Evolutionary conservation across 1,140 invertebrate genomes (phyloP).

Genomic region (Trichonephila inaurata): DNA sequence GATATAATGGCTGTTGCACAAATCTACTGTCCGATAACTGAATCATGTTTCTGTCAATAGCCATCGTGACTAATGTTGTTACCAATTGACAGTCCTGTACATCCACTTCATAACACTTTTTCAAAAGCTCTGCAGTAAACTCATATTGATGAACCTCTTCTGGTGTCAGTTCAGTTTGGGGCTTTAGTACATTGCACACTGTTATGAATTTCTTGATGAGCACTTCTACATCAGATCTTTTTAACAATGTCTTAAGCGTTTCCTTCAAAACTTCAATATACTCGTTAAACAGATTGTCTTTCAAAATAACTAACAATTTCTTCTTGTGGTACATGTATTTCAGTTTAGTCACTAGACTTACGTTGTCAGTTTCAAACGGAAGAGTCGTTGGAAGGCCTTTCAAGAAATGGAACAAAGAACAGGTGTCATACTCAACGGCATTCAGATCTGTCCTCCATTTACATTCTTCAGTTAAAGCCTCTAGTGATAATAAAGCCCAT

Average conservation of each 20-base stretch:
- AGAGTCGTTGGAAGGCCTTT: conserved; percentile 16
- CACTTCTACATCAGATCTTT: neutral
- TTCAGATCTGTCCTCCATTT: conserved; percentile 49
- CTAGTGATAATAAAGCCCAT: conserved; percentile 47
- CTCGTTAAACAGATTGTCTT: conserved; percentile 33
- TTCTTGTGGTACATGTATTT: conserved; percentile 49
- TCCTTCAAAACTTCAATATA: neutral
- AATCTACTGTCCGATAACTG: neutral
- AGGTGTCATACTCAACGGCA: conserved; percentile 34
- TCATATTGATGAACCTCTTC: conserved; percentile 47
- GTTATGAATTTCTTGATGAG: conserved; percentile 7
- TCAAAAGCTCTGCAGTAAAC: conserved; percentile 51
- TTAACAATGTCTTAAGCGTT: neutral
- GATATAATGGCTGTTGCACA: conserved; percentile 48
- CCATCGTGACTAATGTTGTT: neutral
- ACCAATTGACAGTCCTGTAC: conserved; percentile 35
- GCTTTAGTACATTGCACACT: neutral
- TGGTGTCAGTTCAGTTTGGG: neutral
- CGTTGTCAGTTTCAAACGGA: neutral
- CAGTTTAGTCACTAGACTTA: conserved; percentile 5
- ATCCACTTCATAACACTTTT: neutral
- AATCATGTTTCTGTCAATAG: neutral
- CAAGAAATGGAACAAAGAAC: conserved; percentile 17
- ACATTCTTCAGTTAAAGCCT: conserved; percentile 12
- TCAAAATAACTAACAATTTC: conserved; percentile 21